Conservation (phyloP, 1,140 invertebrate genomes). For the Myzus persicae region DNA sequence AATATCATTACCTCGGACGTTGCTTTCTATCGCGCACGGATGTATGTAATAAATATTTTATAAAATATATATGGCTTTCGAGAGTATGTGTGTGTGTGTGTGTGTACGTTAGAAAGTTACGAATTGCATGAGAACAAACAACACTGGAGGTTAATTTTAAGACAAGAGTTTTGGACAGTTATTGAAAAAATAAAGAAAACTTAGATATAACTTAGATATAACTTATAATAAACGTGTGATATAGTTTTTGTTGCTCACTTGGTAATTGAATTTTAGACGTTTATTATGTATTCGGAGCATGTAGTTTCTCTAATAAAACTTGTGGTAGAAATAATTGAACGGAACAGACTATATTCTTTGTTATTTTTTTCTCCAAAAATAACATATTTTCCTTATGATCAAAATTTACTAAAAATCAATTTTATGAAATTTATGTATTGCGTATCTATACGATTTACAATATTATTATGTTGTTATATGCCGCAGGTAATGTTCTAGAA, state of each 20-base stretch:
- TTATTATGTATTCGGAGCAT: slow-evolving; percentile 37
- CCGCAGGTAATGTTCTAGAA: too few relatives aligned
- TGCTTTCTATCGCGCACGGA: background rate
- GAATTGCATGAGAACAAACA: background rate
- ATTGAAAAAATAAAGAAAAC: slow-evolving; percentile 28
- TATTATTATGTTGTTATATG: background rate
- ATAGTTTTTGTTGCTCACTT: slow-evolving; percentile 29
- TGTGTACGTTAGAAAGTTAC: background rate
- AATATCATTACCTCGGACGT: background rate
- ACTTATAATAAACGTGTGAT: slow-evolving; percentile 29
- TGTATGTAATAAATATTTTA: slow-evolving; percentile 19
- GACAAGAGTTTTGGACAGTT: slow-evolving; percentile 22
- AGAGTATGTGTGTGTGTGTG: too few relatives aligned
- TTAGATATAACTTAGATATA: slow-evolving; percentile 34
- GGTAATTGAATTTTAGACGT: slow-evolving; percentile 37
- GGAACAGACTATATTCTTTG: background rate
- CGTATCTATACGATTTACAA: background rate
- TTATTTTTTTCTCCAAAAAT: background rate
- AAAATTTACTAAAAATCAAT: background rate
- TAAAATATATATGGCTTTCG: background rate
- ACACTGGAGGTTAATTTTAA: background rate
- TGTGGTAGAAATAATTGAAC: background rate
- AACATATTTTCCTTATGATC: background rate
- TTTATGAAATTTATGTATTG: background rate
- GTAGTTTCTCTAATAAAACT: background rate